phyloP scores from a whole-genome alignment of 2,888 invertebrate species.

The Trachelus iudaicus region DNA sequence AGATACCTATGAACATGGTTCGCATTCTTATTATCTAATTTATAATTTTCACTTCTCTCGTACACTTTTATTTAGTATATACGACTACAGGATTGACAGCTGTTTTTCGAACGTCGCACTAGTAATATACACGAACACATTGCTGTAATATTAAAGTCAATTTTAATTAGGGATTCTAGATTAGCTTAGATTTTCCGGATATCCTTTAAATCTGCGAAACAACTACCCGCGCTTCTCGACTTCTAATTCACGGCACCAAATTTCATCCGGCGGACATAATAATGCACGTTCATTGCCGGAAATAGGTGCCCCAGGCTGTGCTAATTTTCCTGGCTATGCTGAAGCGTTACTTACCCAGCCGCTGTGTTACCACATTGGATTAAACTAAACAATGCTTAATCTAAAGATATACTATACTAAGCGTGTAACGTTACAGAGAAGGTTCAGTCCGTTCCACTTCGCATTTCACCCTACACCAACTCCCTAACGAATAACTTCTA shows the following conservation, averaged over 20 bases:
- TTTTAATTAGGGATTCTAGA: neutral
- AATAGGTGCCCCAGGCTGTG: neutral
- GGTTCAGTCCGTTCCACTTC: neutral
- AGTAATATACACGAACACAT: neutral
- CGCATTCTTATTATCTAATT: neutral
- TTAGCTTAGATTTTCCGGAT: neutral
- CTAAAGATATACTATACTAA: slow-evolving; percentile 4
- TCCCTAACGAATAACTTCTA: neutral
- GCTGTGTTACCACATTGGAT: slow-evolving; percentile 20
- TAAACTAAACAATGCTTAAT: slow-evolving; percentile 31
- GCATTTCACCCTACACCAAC: neutral
- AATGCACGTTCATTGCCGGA: neutral
- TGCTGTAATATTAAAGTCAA: neutral
- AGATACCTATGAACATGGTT: neutral
- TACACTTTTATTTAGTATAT: neutral
- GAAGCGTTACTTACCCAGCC: neutral
- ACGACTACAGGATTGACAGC: neutral
- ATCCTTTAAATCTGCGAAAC: neutral
- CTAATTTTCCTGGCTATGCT: neutral
- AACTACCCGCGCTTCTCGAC: neutral
- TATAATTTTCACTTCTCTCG: neutral
- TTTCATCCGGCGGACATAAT: neutral
- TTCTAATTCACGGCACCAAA: neutral
- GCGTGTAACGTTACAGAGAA: neutral
- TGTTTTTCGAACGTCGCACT: neutral